Base-by-base conservation (phyloP, 2,888 invertebrate genomes). In the Eupithecia exiguata region DNA sequence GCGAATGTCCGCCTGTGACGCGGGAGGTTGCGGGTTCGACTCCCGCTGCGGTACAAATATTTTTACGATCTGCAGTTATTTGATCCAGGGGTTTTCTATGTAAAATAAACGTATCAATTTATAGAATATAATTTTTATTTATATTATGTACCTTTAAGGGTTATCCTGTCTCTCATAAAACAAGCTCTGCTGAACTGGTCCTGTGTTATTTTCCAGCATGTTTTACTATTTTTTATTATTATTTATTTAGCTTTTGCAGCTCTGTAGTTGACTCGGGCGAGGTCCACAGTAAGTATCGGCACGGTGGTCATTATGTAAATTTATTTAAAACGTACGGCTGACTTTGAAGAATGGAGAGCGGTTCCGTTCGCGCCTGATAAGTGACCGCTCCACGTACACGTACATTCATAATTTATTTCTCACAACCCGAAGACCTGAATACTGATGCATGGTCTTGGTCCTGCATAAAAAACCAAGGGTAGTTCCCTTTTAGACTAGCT, bases 321-420 rank as follows among this genome's bases (percentile, higher is more conserved):
- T 80, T 80, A 80, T 80, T 79, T 79, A 79, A 80, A 80, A 75
- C 79, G 76, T 76, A 69, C 69, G 74, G 70, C 75, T 73, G 79
- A 80, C 80, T 80, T 80, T 80, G 80, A 80, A 74, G 80, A 79
- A 80, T 80, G 80, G 79, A 70, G 73, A 77, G 68, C 75, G 61
- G 78, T 76, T 74, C 75, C 72, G 78, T 46, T 74, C 74, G 65
- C 70, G 62, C 69, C 75, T 79, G 80, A 80, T 80, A 80, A 79
- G 73, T 80, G 76, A 78, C 76, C 69, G 74, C 74, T 67, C 76
- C 76, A 73, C 73, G 75, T 75, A 65, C 72, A 72, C 72, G 72
- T 75, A 72, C 73, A 66, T 74, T 73, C 73, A 76, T 74, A 73
- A 76, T 71, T 76, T 76, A 76, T 74, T 76, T 76, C 71, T 53